Base-by-base conservation (phyloP, 1,140 invertebrate species). In the Anastrepha obliqua region DNA sequence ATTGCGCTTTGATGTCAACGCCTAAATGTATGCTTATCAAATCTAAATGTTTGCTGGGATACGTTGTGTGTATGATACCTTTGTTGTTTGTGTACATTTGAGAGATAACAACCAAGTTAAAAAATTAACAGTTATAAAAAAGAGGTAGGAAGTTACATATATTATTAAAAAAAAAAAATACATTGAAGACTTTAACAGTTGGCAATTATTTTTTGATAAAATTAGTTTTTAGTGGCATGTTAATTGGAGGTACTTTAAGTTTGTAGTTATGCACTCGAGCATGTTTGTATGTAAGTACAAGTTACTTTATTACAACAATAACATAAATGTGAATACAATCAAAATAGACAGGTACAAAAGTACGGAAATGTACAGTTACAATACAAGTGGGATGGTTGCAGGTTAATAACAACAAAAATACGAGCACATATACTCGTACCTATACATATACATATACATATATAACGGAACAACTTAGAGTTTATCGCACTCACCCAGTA, bases 401-500 rank as follows among this genome's bases (percentile, higher is more conserved):
- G 51, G 51, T 55, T 55, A 55, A 8, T 55, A 55, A 55, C 51
- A 55, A 55, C 6, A 55, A 55, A 55, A 55, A 55, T 8, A 55
- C 51, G 29, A 55, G 51, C 51, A 8, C 11, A 29, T 29, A 29
- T 29, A 29, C 29, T 29, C 29, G 29, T 29, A 29, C 29, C 0
- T 29, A 29, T 29, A 29, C 29, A 29, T 29, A 29, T 29, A 29
- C 29, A 29, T 29, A 29, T 29, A 29, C 29, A 29, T 29, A 29
- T 29, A 29, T 29, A 29, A 29, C 29, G 29, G 29, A 29, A 29
- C 29, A 29, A 29, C 29, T 29, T 29, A 29, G 29, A 29, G 17
- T 59, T 85, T 42, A 86, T 55, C 58, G n/a, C 87, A 94, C 95
- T 95, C 94, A 97, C 97, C 96, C 95, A 95, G 95, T 97, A 97